A percentile compares a stretch with the other conserved stretches of the same genome.
Evolutionary conservation across 2,888 invertebrate genomes (phyloP).

Genomic region (Drosophila acutilabella): DNA sequence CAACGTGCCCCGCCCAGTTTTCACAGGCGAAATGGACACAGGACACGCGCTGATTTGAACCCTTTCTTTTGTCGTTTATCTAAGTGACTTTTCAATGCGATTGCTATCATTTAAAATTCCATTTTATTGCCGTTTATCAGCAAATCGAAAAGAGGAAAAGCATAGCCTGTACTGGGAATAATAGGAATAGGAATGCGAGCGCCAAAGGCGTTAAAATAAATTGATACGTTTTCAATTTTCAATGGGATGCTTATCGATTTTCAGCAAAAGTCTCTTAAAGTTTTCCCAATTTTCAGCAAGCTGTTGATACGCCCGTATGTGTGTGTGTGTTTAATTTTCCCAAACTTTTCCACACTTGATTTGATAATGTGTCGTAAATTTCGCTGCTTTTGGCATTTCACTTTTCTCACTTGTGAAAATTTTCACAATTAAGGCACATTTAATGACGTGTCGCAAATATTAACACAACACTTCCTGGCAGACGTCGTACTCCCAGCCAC

Average conservation of each 20-base stretch:
- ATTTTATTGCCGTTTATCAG: constrained; percentile 70
- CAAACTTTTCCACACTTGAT: constrained; percentile 66
- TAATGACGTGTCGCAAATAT: constrained; percentile 78
- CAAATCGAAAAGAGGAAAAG: constrained; percentile 54
- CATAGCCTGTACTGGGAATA: constrained; percentile 6
- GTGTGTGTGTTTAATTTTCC: constrained; percentile 32
- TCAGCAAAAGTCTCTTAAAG: constrained; percentile 17
- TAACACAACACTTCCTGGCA: constrained; percentile 64
- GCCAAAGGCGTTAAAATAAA: constrained; percentile 71
- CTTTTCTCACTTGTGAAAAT: constrained; percentile 62
- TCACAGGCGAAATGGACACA: constrained; percentile 24
- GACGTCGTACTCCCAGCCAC: constrained; percentile 11
- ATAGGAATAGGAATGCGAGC: constrained; percentile 21
- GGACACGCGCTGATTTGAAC: constrained; percentile 60
- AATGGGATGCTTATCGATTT: constrained; percentile 42
- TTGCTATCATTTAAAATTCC: constrained; percentile 77
- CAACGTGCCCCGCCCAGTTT: constrained; percentile 52
- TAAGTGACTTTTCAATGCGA: constrained; percentile 67
- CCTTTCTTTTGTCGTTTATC: constrained; percentile 65
- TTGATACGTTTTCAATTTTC: constrained; percentile 55
- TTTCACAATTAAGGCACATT: constrained; percentile 74
- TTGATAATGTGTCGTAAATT: constrained; percentile 76
- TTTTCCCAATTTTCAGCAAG: constrained; percentile 30
- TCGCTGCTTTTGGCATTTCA: constrained; percentile 57
- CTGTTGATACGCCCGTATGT: constrained; percentile 31